Percentiles rank a stretch among this genome's conserved stretches.
Conservation (phyloP, 2,888 invertebrate genomes). For the Drosophila emarginata region DNA sequence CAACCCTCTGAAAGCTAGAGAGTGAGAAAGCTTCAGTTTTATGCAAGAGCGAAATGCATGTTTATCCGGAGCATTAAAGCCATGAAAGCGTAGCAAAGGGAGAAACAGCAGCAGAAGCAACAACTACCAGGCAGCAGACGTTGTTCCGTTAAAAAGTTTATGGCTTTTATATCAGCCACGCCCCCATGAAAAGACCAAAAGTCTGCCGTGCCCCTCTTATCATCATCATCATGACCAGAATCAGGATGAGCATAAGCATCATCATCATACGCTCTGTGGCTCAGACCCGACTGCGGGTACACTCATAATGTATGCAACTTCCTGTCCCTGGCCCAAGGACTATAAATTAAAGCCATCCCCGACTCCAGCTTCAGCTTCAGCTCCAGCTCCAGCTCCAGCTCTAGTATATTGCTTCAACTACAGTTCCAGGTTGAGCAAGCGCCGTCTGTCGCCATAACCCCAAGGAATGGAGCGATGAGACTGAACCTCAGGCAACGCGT, state of each 20-base stretch:
- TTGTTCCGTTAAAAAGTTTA: slow-evolving; percentile 63
- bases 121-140: slow-evolving; percentile 45
- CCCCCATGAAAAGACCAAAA: background rate
- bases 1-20: slow-evolving; percentile 20
- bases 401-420: background rate
- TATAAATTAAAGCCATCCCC: slow-evolving; percentile 62
- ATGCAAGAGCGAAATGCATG: slow-evolving; percentile 62
- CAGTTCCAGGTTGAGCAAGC: slow-evolving; percentile 29
- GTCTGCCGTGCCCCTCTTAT: slow-evolving; percentile 30
- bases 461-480: slow-evolving; percentile 35
- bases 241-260: slow-evolving; percentile 9
- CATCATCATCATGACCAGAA: slow-evolving; percentile 13
- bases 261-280: slow-evolving; percentile 32
- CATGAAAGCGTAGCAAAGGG: slow-evolving; percentile 37
- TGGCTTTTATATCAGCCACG: slow-evolving; percentile 46
- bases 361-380: no score
- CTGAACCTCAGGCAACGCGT: slow-evolving; percentile 10
- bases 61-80: slow-evolving; percentile 67
- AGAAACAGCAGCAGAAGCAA: slow-evolving; percentile 24
- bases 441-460: slow-evolving; percentile 53
- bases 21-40: slow-evolving; percentile 38
- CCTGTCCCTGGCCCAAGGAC: slow-evolving; percentile 62
- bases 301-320: slow-evolving; percentile 70
- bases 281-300: slow-evolving; percentile 32
- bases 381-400: background rate